These are phyloP conservation scores for Elachura formosa DNA, from an alignment of 2,113 vertebrate genomes.

Conservation along the genomic window DNA sequence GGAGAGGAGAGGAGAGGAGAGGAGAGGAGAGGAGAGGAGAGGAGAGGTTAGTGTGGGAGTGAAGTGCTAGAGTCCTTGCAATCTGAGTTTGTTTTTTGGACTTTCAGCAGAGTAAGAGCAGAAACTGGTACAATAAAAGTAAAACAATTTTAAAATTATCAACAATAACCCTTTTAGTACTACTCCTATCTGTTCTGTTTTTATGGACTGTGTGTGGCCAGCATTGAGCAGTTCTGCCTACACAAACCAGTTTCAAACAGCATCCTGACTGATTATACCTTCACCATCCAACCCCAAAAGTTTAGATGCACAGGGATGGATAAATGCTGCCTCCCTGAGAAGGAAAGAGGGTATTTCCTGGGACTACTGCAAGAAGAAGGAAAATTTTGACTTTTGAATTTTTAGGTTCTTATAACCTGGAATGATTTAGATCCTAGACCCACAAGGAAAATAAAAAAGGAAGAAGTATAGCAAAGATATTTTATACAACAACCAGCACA, in stretches of 20 bases:
- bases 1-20: not conserved
- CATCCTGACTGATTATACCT: too few relatives aligned
- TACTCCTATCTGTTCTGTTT: not conserved
- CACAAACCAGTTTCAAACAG: not conserved
- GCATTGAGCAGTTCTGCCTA: not conserved
- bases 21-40: too few relatives aligned
- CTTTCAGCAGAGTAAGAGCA: not conserved
- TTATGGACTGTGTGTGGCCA: not conserved
- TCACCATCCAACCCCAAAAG: fast-evolving
- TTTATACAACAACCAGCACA: fast-evolving
- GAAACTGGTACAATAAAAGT: not conserved
- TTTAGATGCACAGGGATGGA: fast-evolving
- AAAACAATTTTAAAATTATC: not conserved
- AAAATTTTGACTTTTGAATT: not conserved
- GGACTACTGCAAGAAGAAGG: not conserved
- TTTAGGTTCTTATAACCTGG: not conserved
- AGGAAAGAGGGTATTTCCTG: not conserved
- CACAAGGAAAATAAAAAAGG: not conserved
- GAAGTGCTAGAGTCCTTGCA: too few relatives aligned
- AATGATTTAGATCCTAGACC: not conserved
- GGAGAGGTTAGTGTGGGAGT: too few relatives aligned
- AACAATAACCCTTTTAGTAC: not conserved
- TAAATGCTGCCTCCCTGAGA: not conserved
- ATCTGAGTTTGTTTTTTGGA: not conserved
- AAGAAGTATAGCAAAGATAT: not conserved